Percentiles rank a stretch among this genome's conserved stretches.
Evolutionary conservation across 2,113 vertebrate species (phyloP).

Genomic region (Sceloporus undulatus): DNA sequence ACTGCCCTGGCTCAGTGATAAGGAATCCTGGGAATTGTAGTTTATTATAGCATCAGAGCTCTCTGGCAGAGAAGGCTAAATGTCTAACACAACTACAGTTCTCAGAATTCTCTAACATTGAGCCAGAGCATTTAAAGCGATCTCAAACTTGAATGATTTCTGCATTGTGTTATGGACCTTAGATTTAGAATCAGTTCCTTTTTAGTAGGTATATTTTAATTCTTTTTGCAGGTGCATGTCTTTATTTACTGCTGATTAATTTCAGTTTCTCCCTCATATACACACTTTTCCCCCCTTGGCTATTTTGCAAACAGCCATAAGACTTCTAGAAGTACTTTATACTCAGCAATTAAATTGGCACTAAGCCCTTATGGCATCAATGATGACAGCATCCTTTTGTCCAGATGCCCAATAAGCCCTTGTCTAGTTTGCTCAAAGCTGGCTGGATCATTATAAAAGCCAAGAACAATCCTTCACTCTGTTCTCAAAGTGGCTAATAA

Average conservation of each 20-base stretch:
- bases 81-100: no score
- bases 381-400: constrained; percentile 20
- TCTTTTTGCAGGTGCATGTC: not conserved
- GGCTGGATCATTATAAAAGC: not conserved
- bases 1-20: no score
- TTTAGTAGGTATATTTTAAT: not conserved
- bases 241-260: not conserved
- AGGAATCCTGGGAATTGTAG: no score
- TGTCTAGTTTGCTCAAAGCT: not conserved
- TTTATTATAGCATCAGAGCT: no score
- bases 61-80: no score
- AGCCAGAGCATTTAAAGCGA: no score
- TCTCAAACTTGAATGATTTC: no score
- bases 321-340: constrained; percentile 7
- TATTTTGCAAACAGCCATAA: constrained; percentile 26
- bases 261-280: not conserved
- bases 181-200: not conserved
- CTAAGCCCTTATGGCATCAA: not conserved
- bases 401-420: constrained; percentile 25
- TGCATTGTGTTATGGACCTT: not conserved
- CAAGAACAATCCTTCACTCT: not conserved
- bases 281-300: not conserved
- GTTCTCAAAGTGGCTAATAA: constrained; percentile 38
- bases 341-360: constrained; percentile 19
- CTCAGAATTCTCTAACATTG: no score